Evolutionary conservation across 2,797 vertebrate genomes (phyloP).

Genomic region (Siniperca undulata): DNA sequence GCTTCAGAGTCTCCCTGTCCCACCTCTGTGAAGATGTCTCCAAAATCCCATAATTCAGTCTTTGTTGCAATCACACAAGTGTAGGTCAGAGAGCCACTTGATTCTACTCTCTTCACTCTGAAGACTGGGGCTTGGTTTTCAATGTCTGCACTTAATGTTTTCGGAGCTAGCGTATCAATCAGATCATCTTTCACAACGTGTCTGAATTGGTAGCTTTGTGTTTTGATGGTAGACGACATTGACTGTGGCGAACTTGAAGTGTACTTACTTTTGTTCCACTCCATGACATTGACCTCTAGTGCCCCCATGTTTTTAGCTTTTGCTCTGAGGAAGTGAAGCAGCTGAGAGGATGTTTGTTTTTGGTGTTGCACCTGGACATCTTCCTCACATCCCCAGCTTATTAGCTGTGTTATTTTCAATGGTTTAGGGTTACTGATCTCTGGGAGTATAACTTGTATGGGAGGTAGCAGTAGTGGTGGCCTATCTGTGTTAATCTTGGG

Average conservation of each 20-base stretch:
- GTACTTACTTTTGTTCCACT: slow-evolving; percentile 22
- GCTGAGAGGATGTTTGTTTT: slow-evolving; percentile 84
- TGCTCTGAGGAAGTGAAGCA: slow-evolving; percentile 77
- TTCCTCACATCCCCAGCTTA: slow-evolving; percentile 46
- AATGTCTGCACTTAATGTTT: slow-evolving; percentile 21
- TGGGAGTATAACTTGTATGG: slow-evolving; percentile 40
- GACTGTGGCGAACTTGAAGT: slow-evolving; percentile 6
- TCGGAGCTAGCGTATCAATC: neutral
- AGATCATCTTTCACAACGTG: slow-evolving; percentile 16
- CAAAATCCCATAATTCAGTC: slow-evolving; percentile 85
- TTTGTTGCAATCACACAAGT: slow-evolving; percentile 80
- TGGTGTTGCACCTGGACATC: slow-evolving; percentile 74
- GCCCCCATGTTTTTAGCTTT: slow-evolving; percentile 58
- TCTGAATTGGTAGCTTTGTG: slow-evolving; percentile 36
- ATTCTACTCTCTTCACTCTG: slow-evolving; percentile 67
- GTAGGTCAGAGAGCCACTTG: slow-evolving; percentile 68
- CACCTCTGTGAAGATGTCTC: slow-evolving; percentile 68
- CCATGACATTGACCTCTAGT: slow-evolving; percentile 42
- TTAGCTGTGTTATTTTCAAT: slow-evolving; percentile 30
- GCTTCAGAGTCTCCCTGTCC: neutral
- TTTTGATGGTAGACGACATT: slow-evolving; percentile 27
- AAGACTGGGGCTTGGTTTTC: slow-evolving; percentile 69
- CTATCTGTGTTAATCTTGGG: slow-evolving; percentile 31
- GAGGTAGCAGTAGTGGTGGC: slow-evolving; percentile 45
- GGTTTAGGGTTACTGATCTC: slow-evolving; percentile 39